Percentiles rank a stretch among this genome's conserved stretches.
Evolutionary conservation across 2,797 vertebrate genomes (phyloP).

Genomic region (Galagoides demidoff): DNA sequence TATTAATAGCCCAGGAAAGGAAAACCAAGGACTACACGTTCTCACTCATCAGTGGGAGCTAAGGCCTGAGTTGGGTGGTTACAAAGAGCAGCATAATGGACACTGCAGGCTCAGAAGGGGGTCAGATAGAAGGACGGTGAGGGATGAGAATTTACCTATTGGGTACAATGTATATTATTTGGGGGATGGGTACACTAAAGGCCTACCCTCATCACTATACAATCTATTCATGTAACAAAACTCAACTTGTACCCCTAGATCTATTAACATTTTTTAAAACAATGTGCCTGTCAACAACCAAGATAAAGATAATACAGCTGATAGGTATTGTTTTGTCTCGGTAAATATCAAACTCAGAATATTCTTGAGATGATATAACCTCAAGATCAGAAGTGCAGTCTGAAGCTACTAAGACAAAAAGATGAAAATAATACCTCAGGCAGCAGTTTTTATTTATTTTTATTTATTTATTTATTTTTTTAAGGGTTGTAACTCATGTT

Average conservation of each 20-base stretch:
- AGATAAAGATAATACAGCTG: background rate
- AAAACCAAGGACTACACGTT: background rate
- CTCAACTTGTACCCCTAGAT: background rate
- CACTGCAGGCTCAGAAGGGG: background rate
- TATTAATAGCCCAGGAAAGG: background rate
- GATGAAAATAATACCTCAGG: conserved; percentile 15
- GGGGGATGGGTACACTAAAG: background rate
- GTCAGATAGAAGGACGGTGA: background rate
- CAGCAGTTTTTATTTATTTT: no score
- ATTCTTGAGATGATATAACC: conserved; percentile 11
- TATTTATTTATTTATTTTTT: no score
- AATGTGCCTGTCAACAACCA: background rate
- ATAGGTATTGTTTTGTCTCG: background rate
- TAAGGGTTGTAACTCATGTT: no score
- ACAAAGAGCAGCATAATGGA: background rate
- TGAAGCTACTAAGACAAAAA: conserved; percentile 27
- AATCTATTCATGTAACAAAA: background rate
- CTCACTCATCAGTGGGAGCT: background rate
- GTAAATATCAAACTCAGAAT: conserved; percentile 44
- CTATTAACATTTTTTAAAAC: background rate
- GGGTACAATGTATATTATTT: background rate
- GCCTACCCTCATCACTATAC: background rate
- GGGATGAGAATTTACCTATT: background rate
- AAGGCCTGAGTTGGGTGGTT: background rate
- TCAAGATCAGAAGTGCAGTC: conserved; percentile 37